Conservation (phyloP, 2,797 vertebrate genomes). For the Myotis pilosus region DNA sequence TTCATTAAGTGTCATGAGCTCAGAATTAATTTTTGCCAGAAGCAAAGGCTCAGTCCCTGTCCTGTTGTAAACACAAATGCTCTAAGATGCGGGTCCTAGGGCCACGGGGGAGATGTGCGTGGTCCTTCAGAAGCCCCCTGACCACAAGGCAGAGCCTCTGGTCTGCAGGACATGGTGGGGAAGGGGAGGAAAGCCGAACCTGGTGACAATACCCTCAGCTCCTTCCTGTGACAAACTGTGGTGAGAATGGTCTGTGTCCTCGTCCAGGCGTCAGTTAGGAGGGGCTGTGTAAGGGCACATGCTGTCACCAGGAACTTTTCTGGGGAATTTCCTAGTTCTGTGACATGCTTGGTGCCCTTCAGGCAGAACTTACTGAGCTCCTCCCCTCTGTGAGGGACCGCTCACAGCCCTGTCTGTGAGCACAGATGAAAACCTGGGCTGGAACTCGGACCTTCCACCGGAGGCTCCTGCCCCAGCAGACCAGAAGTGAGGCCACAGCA, state of each 20-base stretch:
- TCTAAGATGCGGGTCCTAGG: not conserved
- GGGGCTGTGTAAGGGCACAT: not conserved
- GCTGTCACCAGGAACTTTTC: not conserved
- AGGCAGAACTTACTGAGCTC: not conserved
- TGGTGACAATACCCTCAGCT: not conserved
- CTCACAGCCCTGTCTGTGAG: not conserved
- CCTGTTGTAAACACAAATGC: not conserved
- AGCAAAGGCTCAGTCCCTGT: not conserved
- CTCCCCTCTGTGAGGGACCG: not conserved
- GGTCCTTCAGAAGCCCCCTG: not conserved
- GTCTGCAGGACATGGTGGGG: not conserved
- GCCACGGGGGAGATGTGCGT: not conserved
- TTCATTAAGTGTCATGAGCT: slow-evolving; percentile 42
- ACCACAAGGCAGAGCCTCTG: accelerated
- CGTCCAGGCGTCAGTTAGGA: not conserved
- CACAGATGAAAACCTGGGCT: not conserved
- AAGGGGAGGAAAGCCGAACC: too few relatives aligned
- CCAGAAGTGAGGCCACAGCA: accelerated
- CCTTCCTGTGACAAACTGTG: not conserved
- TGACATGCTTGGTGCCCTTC: not conserved
- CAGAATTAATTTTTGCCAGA: not conserved
- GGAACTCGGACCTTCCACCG: not conserved
- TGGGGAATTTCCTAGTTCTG: not conserved
- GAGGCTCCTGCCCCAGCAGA: not conserved
- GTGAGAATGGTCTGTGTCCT: not conserved